Evolutionary conservation across 2,797 vertebrate species (phyloP), one percentile per base, ranked within the genome.

Genomic region (Odontamblyopus lacepedii): DNA sequence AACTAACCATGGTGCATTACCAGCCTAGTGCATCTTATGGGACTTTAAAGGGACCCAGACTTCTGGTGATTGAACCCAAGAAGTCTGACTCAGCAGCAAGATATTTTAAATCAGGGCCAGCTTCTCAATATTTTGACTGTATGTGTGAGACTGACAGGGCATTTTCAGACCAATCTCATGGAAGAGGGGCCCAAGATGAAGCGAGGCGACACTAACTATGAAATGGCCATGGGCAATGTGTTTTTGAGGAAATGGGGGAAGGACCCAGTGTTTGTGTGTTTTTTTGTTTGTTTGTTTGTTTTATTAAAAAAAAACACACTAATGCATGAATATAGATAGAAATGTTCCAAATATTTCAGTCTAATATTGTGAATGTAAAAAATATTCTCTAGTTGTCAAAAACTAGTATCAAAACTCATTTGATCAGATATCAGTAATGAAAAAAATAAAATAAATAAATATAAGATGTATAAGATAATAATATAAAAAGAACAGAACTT

Each of bases 1-100:
- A 69, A 78, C 53, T 70, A 76, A 63, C 66, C 75, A 35, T 38
- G 57, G 27, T 66, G 67, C 63, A 70, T 83, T 77, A 71, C 27
- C 68, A 50, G 44, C 56, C 26, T 70, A 41, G 35, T 23, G 38
- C 63, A 70, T 73, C 74, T 67, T 76, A 57, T 62, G 76, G 71
- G 75, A 79, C 67, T 70, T 38, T 18, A 38, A n/a, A 32, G 8
- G 30, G 32, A 2, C 16, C 19, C 12, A 26, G 55, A 3, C 15
- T 27, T 18, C 27, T 60, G 27, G 57, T 60, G 13, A 60, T 15
- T 55, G n/a, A 55, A 55, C 53, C 8, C 19, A 18, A 53, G n/a
- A 3, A 26, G 13, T 30, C 57, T 30, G 57, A 60, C 27, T 60
- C 57, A 60, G 27, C 57, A 60, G 27, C 57, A 60, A 30, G 27